These are phyloP conservation scores for Bibio marci DNA, from an alignment of 2,888 invertebrate species.

Conservation along the genomic window DNA sequence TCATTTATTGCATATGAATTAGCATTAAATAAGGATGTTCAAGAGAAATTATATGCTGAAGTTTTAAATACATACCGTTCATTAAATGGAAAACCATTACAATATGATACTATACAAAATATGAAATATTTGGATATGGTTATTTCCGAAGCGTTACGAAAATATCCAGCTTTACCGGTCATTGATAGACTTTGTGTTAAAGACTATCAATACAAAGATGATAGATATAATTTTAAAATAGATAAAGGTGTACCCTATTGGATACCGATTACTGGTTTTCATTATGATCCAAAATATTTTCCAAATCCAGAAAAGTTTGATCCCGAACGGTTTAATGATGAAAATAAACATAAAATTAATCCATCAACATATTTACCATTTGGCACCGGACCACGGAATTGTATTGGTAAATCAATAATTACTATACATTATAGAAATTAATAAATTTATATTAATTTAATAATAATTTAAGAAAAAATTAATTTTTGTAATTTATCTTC, in stretches of 20 bases:
- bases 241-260: neutral
- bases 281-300: neutral
- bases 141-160: conserved; percentile 3
- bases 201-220: neutral
- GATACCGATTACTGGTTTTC: neutral
- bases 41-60: conserved; percentile 31
- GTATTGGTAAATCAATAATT: conserved; percentile 7
- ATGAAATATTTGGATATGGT: conserved; percentile 44
- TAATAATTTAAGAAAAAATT: too few species aligned
- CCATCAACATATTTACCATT: conserved; percentile 9
- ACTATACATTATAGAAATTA: too few species aligned
- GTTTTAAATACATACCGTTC: conserved; percentile 28
- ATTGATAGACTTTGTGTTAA: conserved; percentile 1
- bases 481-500: too few species aligned
- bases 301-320: conserved; percentile 13
- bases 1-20: conserved; percentile 33
- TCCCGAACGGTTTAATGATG: conserved; percentile 19
- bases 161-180: conserved; percentile 4
- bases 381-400: conserved; percentile 8
- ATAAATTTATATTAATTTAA: too few species aligned
- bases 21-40: conserved; percentile 33
- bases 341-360: conserved; percentile 5
- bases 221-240: neutral
- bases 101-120: conserved; percentile 33
- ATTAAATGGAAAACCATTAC: conserved; percentile 25